Conservation (phyloP, 2,888 invertebrate genomes). For the Athrips mouffetella region DNA sequence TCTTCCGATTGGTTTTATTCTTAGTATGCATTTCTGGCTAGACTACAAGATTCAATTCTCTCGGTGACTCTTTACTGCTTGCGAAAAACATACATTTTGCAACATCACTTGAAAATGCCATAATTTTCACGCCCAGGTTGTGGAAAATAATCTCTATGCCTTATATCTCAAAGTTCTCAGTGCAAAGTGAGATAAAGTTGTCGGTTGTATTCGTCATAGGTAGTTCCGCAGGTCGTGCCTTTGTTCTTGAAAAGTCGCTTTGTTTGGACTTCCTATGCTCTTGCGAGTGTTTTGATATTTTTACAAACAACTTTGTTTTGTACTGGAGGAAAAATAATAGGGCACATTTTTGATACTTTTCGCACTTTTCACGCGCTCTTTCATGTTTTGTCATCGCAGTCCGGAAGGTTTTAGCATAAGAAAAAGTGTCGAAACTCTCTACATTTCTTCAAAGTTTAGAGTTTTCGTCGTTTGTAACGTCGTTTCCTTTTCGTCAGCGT, state of each 20-base stretch:
- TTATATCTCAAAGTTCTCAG: background rate
- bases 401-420: conserved; percentile 8
- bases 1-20: background rate
- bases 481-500: background rate
- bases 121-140: background rate
- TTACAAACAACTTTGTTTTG: conserved; percentile 43
- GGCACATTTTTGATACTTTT: background rate
- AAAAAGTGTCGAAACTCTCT: conserved; percentile 6
- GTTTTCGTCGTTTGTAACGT: background rate
- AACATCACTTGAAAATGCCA: conserved; percentile 32
- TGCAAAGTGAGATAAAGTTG: conserved; percentile 26
- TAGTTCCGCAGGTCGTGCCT: conserved; percentile 43
- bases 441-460: background rate
- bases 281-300: conserved; percentile 44
- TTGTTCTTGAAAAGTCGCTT: conserved; percentile 55
- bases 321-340: conserved; percentile 21
- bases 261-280: conserved; percentile 47
- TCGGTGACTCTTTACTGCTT: conserved; percentile 12
- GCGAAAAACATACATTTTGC: conserved; percentile 43
- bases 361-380: background rate
- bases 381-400: background rate
- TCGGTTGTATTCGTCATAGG: conserved; percentile 44
- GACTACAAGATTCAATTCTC: conserved; percentile 13
- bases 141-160: background rate
- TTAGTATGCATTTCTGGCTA: background rate